Conservation (phyloP, 2,888 invertebrate genomes). For the Gryllus longicercus region DNA sequence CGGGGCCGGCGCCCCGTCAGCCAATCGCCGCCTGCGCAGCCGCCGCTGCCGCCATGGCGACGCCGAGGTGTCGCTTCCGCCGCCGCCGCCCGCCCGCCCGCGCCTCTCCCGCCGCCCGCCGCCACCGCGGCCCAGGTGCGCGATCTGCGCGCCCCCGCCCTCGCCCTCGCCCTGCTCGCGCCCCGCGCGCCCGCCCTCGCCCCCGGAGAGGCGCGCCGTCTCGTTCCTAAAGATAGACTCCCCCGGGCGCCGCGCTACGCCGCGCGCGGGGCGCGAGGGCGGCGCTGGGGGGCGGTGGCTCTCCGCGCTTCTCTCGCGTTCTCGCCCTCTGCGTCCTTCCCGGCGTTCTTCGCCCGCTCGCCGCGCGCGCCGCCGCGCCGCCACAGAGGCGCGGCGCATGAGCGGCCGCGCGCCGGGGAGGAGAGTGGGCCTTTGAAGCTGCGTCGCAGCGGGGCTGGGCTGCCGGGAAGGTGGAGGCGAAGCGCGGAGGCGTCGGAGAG, state of each 20-base stretch:
- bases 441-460: no score
- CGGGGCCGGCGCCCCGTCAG: not conserved
- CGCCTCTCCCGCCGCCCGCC: not conserved
- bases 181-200: not conserved
- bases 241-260: not conserved
- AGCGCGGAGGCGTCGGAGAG: no score
- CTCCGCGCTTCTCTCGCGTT: no score
- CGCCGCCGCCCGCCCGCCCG: not conserved
- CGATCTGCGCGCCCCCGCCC: not conserved
- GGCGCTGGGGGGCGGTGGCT: no score
- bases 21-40: not conserved
- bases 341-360: no score
- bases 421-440: no score
- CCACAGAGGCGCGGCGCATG: no score
- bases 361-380: no score
- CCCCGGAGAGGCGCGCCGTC: not conserved
- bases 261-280: no score
- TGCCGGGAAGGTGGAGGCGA: no score
- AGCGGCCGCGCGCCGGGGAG: no score
- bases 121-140: not conserved
- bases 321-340: no score
- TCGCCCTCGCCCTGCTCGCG: not conserved
- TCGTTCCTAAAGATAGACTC: constrained; percentile 9
- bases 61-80: not conserved
- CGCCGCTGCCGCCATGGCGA: constrained; percentile 17